Evolutionary conservation across 2,797 vertebrate genomes (phyloP), one percentile per base, ranked within the genome.

Genomic region (Amphiprion clarkii): DNA sequence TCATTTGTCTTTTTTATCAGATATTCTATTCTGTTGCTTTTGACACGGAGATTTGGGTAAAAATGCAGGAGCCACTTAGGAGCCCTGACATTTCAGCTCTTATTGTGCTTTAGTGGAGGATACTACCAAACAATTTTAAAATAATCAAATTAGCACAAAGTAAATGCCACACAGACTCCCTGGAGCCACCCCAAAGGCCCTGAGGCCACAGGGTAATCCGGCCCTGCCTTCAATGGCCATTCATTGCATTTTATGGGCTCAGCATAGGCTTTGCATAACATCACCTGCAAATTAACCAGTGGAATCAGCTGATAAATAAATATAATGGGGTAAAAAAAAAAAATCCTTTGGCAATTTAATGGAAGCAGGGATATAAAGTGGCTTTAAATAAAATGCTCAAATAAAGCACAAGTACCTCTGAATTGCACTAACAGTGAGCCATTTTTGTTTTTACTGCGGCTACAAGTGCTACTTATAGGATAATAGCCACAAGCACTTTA

Each of bases 81-180:
- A 66, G 14, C 19, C 33, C n/a, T 25, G 11, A 42, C 40, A 21
- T 27, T 39, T 61, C 36, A 23, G 42, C 6, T 39, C 46, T 31
- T 48, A 21, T 68, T 44, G 59, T 59, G 25, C 33, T 49, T 61
- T 5, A 55, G 9, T 49, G 31, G 19, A 29, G n/a, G 9, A 31
- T 33, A 54, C 64, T 36, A 59, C 16, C 6, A 68, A 69, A 44
- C 2, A 39, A 48, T 64, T 49, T n/a, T 48, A 11, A 27, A 68
- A 60, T 51, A 61, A 48, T 69, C 21, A 55, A 52, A 60, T 65
- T 23, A 53, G 6, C 31, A 51, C 52, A 55, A 62, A 61, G 27
- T 67, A 51, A 67, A 61, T 33, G 21, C 17, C 19, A 48, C 23
- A 40, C 2, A 60, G 52, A 60, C 27, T 65, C 8, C 5, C 14